Evolutionary conservation across 2,797 vertebrate genomes (phyloP).

Genomic region (Leuciscus waleckii): DNA sequence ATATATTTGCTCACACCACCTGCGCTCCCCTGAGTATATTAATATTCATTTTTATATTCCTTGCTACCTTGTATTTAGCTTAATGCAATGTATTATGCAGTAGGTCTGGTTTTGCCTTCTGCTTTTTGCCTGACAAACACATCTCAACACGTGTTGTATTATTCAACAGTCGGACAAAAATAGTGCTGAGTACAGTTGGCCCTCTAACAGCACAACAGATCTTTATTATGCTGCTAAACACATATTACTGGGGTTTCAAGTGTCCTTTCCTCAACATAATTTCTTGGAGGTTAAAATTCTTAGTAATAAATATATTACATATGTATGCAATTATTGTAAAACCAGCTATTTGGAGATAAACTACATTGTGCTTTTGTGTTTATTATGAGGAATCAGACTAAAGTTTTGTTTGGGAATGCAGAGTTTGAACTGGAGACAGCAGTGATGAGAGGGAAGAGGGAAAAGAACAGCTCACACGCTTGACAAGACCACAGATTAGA

Average conservation of each 20-base stretch:
- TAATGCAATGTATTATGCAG: constrained; percentile 41
- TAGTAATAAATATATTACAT: not conserved
- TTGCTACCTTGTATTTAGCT: constrained; percentile 31
- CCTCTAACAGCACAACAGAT: constrained; percentile 18
- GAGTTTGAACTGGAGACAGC: constrained; percentile 31
- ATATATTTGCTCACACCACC: constrained; percentile 29
- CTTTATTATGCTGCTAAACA: constrained; percentile 20
- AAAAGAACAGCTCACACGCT: constrained; percentile 38
- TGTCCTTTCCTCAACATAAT: not conserved
- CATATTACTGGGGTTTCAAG: constrained; percentile 7
- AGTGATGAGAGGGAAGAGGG: constrained; percentile 14
- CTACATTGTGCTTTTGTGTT: constrained; percentile 23
- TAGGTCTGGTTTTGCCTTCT: constrained; percentile 37
- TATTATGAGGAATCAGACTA: not conserved
- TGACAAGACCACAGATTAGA: constrained; percentile 32
- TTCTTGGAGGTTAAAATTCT: not conserved
- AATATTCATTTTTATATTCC: constrained; percentile 42
- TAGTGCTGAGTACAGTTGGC: constrained; percentile 32
- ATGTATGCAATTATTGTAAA: not conserved
- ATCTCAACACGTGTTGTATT: constrained; percentile 45
- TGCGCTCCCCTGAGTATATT: constrained; percentile 10
- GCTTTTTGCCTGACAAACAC: constrained; percentile 41
- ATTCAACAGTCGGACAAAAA: constrained; percentile 43
- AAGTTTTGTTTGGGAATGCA: constrained; percentile 24
- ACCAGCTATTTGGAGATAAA: not conserved